Percentiles rank a stretch among this genome's conserved stretches.
These are phyloP conservation scores for Drosophila obscura DNA, from an alignment of 1,140 invertebrate species.

Conservation along the genomic window DNA sequence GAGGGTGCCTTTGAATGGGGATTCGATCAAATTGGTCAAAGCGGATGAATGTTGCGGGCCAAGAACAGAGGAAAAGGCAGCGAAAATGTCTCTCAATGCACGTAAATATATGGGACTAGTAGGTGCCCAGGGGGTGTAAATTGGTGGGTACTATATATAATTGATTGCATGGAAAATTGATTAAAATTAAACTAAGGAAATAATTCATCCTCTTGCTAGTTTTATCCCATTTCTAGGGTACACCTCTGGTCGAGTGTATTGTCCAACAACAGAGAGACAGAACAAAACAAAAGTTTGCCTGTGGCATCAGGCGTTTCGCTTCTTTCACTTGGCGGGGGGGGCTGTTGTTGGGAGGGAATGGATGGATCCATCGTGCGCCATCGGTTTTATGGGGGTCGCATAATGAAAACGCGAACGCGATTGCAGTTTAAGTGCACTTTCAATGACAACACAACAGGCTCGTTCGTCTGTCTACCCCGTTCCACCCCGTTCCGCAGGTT, in stretches of 20 bases:
- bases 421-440: conserved; percentile 80
- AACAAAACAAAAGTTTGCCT: conserved; percentile 30
- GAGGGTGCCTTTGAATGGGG: background rate
- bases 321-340: conserved; percentile 5
- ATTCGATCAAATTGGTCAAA: no score
- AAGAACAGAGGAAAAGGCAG: background rate
- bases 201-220: no score
- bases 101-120: no score
- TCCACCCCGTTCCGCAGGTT: background rate
- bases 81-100: background rate
- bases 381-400: conserved; percentile 61
- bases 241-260: conserved; percentile 2
- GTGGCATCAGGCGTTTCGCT: conserved; percentile 33
- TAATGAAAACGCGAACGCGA: conserved; percentile 74
- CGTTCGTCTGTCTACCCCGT: background rate
- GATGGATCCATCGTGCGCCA: background rate
- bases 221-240: conserved; percentile 14
- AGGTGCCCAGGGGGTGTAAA: no score
- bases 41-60: no score
- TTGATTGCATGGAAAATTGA: background rate
- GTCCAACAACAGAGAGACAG: background rate
- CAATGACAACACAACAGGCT: conserved; percentile 44
- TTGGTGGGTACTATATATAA: no score
- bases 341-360: conserved; percentile 4
- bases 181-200: background rate